Conservation (phyloP, 2,797 vertebrate genomes). For the Myotis pilosus region DNA sequence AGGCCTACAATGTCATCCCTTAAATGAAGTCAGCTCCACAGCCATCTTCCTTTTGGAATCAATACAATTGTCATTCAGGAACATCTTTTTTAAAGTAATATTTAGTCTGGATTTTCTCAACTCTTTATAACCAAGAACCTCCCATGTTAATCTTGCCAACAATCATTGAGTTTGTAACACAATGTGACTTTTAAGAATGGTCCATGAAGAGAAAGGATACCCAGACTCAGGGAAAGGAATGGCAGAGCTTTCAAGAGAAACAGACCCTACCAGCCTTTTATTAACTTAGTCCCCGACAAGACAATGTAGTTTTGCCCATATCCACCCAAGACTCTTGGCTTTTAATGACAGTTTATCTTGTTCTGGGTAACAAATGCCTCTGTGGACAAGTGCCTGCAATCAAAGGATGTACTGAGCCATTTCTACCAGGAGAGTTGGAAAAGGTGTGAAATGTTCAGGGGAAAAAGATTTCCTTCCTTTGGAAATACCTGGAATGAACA, state of each 20-base stretch:
- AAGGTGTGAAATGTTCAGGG: background rate
- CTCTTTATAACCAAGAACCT: slow-evolving; percentile 54
- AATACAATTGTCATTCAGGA: slow-evolving; percentile 55
- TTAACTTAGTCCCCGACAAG: background rate
- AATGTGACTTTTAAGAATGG: slow-evolving; percentile 7
- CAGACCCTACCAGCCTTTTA: background rate
- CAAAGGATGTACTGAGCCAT: background rate
- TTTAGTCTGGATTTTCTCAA: slow-evolving; percentile 61
- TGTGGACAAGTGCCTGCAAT: background rate
- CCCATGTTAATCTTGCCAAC: background rate
- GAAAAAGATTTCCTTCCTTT: slow-evolving; percentile 34
- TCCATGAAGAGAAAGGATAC: slow-evolving; percentile 37
- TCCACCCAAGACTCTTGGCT: background rate
- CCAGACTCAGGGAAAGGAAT: background rate
- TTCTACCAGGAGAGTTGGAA: background rate
- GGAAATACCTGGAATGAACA: slow-evolving; percentile 50
- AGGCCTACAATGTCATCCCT: background rate
- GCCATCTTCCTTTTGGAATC: slow-evolving; percentile 56
- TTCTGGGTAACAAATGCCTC: background rate
- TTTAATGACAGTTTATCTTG: background rate
- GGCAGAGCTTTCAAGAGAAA: background rate
- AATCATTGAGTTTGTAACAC: background rate
- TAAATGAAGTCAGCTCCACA: slow-evolving; percentile 32
- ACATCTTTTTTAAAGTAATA: slow-evolving; percentile 46
- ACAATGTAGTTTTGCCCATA: background rate